phyloP scores from a whole-genome alignment of 2,888 invertebrate species.

The Clunio marinus region DNA sequence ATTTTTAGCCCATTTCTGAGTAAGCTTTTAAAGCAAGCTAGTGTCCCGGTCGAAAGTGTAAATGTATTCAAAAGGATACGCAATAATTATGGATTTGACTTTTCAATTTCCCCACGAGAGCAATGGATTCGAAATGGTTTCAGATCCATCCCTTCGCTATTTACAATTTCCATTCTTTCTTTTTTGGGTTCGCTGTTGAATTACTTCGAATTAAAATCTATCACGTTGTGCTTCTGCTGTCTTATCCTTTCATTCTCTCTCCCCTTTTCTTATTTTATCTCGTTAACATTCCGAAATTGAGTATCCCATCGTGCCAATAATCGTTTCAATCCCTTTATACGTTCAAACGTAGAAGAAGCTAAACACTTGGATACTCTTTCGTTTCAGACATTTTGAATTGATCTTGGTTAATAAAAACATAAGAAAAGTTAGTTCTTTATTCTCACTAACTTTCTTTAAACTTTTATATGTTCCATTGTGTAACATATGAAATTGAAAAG shows the following conservation, averaged over 20 bases:
- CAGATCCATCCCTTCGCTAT: slow-evolving; percentile 11
- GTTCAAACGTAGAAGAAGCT: neutral
- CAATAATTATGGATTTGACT: slow-evolving; percentile 36
- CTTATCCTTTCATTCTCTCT: neutral
- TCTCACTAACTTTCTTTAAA: too few species aligned
- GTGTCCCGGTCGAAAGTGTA: too few species aligned
- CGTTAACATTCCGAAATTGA: slow-evolving; percentile 2
- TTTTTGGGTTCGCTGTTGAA: slow-evolving; percentile 3
- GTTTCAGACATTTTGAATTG: neutral
- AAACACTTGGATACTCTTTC: too few species aligned
- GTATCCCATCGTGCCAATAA: slow-evolving; percentile 2
- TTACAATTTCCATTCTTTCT: slow-evolving; percentile 6
- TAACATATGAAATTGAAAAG: too few species aligned
- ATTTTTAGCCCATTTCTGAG: too few species aligned
- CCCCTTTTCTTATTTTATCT: neutral
- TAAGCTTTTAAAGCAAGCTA: too few species aligned
- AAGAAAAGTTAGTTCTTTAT: too few species aligned
- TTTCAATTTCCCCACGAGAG: slow-evolving; percentile 31
- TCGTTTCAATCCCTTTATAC: neutral
- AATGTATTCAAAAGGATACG: slow-evolving; percentile 32
- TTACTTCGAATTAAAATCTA: slow-evolving; percentile 24
- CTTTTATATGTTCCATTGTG: too few species aligned
- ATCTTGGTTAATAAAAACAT: slow-evolving; percentile 1
- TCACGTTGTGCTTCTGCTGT: neutral
- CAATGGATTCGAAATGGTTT: slow-evolving; percentile 6